Base-by-base conservation (phyloP, 2,888 invertebrate species). In the Busseola fusca region DNA sequence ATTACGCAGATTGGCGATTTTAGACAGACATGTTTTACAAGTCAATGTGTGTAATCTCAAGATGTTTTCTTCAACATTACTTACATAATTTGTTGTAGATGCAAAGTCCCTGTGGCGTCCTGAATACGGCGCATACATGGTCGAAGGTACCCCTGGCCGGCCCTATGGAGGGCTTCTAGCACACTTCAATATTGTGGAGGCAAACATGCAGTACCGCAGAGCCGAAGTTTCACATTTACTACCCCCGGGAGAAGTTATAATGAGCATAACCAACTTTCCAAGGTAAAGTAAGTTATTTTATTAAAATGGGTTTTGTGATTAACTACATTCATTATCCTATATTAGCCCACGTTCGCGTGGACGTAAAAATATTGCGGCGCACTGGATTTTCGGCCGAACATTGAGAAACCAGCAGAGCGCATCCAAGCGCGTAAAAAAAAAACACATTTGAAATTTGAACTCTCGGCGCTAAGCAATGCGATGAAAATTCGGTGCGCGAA, bases 91-190 rank as follows among this genome's bases (percentile, higher is more conserved):
- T 63, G 25, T 75, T 79, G 72, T 91, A 96, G 97, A 96, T 87
- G 98, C 98, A 0, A 98, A 98, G 90, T 98, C 98, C 0, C 93
- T 99, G 57, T 99, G 99, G 99, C 97, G 99, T 66, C 99, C 99
- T 0, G 99, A 99, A 94, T 99, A 99, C 96, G 99, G 98, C 4
- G 97, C 98, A n/a, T 99, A 99, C 90, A 99, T 99, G 99, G 97
- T 99, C 72, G 99, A 99, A 96, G 99, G 99, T 27, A 99, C 99
- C 0, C 99, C 99, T 0, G 99, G 99, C 2, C 97, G 98, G 88
- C 98, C 98, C 0, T 99, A 99, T 88, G 99, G 99, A 12, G 98
- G 99, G 0, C 96, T 99, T 21, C 96, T 99, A 90, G 99, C 99
- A 10, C 99, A 99, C 95, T 99, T 99, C 93, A 99, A 99, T 93